These are phyloP conservation scores for Drosophila differens DNA, from an alignment of 2,888 invertebrate species.

Conservation along the genomic window DNA sequence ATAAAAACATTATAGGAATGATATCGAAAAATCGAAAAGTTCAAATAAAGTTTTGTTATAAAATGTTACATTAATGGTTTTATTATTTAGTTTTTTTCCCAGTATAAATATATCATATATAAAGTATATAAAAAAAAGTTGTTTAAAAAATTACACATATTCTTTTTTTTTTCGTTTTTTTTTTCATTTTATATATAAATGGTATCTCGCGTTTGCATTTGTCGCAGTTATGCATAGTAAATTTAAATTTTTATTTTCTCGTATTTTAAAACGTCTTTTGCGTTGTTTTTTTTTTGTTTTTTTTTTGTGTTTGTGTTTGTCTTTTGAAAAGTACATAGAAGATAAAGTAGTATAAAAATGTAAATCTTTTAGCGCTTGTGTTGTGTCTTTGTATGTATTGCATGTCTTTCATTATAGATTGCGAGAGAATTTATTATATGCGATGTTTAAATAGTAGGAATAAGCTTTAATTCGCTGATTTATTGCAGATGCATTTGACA, in stretches of 20 bases:
- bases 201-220: slow-evolving; percentile 33
- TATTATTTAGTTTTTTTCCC: slow-evolving; percentile 71
- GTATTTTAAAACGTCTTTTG: slow-evolving; percentile 48
- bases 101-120: slow-evolving; percentile 77
- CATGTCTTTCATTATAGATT: slow-evolving; percentile 28
- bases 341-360: slow-evolving; percentile 28
- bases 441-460: slow-evolving; percentile 45
- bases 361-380: slow-evolving; percentile 35
- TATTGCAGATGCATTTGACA: slow-evolving; percentile 39
- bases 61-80: slow-evolving; percentile 76
- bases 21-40: neutral
- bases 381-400: slow-evolving; percentile 36
- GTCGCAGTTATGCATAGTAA: slow-evolving; percentile 40
- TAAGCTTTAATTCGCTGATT: slow-evolving; percentile 27
- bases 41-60: slow-evolving; percentile 61
- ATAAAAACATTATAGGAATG: neutral
- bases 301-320: slow-evolving; percentile 48
- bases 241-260: slow-evolving; percentile 28
- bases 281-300: slow-evolving; percentile 29
- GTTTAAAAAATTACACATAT: slow-evolving; percentile 76
- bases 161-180: slow-evolving; percentile 42
- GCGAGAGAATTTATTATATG: slow-evolving; percentile 18
- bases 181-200: slow-evolving; percentile 41
- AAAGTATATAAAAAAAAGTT: slow-evolving; percentile 79
- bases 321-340: slow-evolving; percentile 68